A percentile compares a stretch with the other conserved stretches of the same genome.
Evolutionary conservation across 2,113 vertebrate species (phyloP).

Genomic region (Muscicapa adusta): DNA sequence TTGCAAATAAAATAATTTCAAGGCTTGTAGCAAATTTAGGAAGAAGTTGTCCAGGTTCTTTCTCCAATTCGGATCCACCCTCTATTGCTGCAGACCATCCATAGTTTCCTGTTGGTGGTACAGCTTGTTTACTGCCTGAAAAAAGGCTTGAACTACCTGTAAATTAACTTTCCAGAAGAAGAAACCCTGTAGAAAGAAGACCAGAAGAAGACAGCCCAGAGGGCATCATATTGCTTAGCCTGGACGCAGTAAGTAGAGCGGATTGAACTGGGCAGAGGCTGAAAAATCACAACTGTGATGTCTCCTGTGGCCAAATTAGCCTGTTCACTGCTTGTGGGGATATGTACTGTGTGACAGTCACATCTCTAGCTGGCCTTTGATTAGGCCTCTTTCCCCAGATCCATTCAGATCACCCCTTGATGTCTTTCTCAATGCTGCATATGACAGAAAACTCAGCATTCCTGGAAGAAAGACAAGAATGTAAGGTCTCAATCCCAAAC

Average conservation of each 20-base stretch:
- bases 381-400: background rate
- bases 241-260: background rate
- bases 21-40: background rate
- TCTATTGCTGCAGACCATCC: background rate
- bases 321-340: background rate
- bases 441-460: background rate
- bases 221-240: rapidly evolving
- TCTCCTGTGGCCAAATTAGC: background rate
- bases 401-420: background rate
- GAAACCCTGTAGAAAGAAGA: background rate
- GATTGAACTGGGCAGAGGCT: background rate
- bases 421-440: background rate
- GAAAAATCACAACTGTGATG: background rate
- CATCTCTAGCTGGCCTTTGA: background rate
- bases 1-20: background rate
- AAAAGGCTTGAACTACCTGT: background rate
- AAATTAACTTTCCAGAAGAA: background rate
- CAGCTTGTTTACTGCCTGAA: background rate
- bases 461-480: background rate
- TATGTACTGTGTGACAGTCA: background rate
- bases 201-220: background rate
- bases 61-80: background rate
- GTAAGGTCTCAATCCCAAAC: background rate
- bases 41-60: background rate
- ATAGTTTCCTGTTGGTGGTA: background rate